Evolutionary conservation across 2,888 invertebrate genomes (phyloP), one percentile per base, ranked within the genome.

Genomic region (Trichopria drosophilae): DNA sequence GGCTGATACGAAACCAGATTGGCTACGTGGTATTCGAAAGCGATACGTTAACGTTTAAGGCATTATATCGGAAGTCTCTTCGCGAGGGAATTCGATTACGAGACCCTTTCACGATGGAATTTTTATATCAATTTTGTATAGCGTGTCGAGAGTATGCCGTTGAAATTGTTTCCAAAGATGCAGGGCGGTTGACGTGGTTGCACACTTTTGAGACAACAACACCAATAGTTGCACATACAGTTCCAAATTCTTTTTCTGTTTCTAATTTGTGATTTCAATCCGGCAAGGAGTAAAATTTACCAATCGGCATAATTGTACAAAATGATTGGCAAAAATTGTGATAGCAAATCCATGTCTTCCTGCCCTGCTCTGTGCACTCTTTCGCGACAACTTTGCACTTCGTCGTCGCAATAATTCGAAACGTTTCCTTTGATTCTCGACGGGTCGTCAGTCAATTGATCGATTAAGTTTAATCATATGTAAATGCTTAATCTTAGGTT

Each of bases 11-110:
- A 65, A 62, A 61, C 61, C 62, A 63, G 61, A 69, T 71, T 67
- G 68, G 66, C 68, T 71, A 72, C 68, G 68, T 71, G 71, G 66
- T 72, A 71, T 72, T 73, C 69, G 63, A 68, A 71, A 71, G 69
- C 70, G 69, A 73, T 73, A 71, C 66, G 64, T 61, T 71, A 68
- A 72, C 53, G 53, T 63, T 62, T 72, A 67, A 71, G 65, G 52
- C 53, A 41, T 50, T 50, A 22, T 22, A 32, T 26, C 35, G 41
- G 47, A 47, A 44, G 52, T 24, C 29, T 42, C 22, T 31, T 26
- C 37, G 41, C n/a, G 35, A 23, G 44, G 13, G 18, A 24, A 24
- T 9, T 24, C 24, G 10, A 44, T 57, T 51, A 49, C 53, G 53
- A 58, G 48, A 58, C 47, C 34, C 50, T 45, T 59, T 52, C n/a